Base-by-base conservation (phyloP, 2,113 vertebrate species). In the Fukomys damarensis region DNA sequence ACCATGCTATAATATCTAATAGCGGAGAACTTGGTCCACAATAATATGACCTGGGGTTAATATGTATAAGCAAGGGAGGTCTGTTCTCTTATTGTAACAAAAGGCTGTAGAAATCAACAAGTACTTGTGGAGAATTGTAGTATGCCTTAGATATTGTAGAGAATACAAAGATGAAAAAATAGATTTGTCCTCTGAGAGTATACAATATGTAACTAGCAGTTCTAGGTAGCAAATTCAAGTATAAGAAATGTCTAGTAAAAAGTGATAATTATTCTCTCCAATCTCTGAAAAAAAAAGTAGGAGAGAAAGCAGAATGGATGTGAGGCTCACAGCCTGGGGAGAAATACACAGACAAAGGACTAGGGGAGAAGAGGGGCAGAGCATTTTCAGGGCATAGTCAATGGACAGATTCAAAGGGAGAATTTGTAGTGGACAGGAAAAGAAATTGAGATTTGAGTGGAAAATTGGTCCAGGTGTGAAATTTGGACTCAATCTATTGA, bases 11-110 rank as follows among this genome's bases (percentile, higher is more conserved):
- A 91, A 95, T 79, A 35, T 86, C 59, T 82, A 74, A 77, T 61
- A 74, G 43, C 11, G 43, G 52, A 41, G 68, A 85, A 86, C 5
- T 9, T 72, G 54, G 54, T 90, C 32, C 22, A 85, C 65, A 87
- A 59, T 88, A 91, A 82, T 66, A 19, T 92, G 58, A 83, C 46
- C 74, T 93, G 26, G 20, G 54, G 90, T 89, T 96, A 56, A 80
- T 79, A 82, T 6, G 16, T 32, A 82, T 28, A 85, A 94, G 46
- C 26, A 96, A 38, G 54, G 38, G 4, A 86, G 65, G 58, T 72
- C 54, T 70, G 91, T 26, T 72, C 38, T 94, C 81, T 83, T 65
- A 9, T 49, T 66, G 32, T n/a, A 79, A 3, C 16, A 88, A 76
- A 92, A 35, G 26, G 30, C 46, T 87, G 7, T 43, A 74, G 66